Base-by-base conservation (phyloP, 2,113 vertebrate genomes). In the Tursiops truncatus region DNA sequence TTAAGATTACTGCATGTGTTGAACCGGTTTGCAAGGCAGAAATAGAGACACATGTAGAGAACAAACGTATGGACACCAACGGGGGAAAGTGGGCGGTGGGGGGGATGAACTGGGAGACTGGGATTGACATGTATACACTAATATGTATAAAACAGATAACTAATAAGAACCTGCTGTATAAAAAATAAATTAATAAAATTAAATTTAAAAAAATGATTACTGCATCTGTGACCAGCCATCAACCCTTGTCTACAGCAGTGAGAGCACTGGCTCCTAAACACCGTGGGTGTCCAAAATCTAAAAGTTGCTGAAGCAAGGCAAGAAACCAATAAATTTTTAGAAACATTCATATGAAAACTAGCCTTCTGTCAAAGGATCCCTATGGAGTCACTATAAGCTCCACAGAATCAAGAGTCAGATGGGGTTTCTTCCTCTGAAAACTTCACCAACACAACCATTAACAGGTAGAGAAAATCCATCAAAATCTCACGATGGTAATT, bases 271-370 rank as follows among this genome's bases (percentile, higher is more conserved):
- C n/a, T 95, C 44, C 79, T 86, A 81, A 86, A 41, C n/a, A 38
- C 36, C 8, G 28, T 1, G 62, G 47, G 10, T 73, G 11, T 65
- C 77, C 33, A 70, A 89, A 96, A 21, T 47, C 67, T 70, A 89
- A 81, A 90, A 47, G 31, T 50, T 95, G 53, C 53, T 58, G 26
- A 82, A 82, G 41, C 31, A 82, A 90, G 26, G 2, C n/a, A 94
- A 44, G 15, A 93, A 83, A n/a, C 4, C 41, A 79, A 63, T 67
- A 82, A 62, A 26, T 63, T 26, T 80, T 86, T 68, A 31, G 36
- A 89, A 92, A 82, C 85, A 63, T 63, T n/a, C 80, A 3, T 77
- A 50, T 87, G 56, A 79, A 95, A 92, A 92, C 92, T 2, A 89
- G 70, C 33, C 44, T 71, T 71, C 77, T 62, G 56, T 70, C 50